A percentile compares a stretch with the other conserved stretches of the same genome.
These are phyloP conservation scores for Anguilla rostrata DNA, from an alignment of 2,113 vertebrate genomes.

Conservation along the genomic window DNA sequence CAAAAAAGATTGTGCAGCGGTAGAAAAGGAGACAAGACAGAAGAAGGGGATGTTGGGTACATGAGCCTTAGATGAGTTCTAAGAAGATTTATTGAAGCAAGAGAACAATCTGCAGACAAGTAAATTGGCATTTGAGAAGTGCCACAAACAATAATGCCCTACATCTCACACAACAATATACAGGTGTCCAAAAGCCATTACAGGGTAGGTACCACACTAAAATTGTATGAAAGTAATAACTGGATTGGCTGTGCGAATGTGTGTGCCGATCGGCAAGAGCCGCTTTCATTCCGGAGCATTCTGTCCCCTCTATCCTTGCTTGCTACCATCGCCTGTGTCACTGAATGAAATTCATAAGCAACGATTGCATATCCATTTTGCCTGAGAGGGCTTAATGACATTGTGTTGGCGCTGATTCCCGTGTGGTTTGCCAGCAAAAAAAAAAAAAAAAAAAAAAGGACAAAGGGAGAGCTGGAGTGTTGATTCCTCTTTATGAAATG, in stretches of 20 bases:
- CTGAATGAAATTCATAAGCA: slow-evolving; percentile 20
- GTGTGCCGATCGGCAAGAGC: slow-evolving; percentile 51
- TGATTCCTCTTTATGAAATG: background rate
- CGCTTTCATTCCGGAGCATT: slow-evolving; percentile 35
- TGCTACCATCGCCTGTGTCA: background rate
- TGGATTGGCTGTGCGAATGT: slow-evolving; percentile 31
- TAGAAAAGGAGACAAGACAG: background rate
- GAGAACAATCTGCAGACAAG: slow-evolving; percentile 61
- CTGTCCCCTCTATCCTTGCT: background rate
- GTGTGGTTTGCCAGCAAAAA: background rate
- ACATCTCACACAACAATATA: slow-evolving; percentile 53
- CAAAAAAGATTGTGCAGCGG: background rate
- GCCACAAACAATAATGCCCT: slow-evolving; percentile 71
- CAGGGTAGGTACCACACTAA: slow-evolving; percentile 49
- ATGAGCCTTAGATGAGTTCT: slow-evolving; percentile 51
- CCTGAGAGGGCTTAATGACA: background rate
- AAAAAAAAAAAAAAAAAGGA: background rate
- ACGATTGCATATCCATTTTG: slow-evolving; percentile 7
- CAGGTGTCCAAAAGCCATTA: slow-evolving; percentile 69
- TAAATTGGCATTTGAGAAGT: slow-evolving; percentile 72
- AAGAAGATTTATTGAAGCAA: slow-evolving; percentile 62
- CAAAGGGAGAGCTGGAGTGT: background rate
- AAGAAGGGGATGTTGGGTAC: background rate
- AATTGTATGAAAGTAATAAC: slow-evolving; percentile 60
- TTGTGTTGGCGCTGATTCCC: background rate